Percentiles rank a stretch among this genome's conserved stretches.
Conservation (phyloP, 2,113 vertebrate genomes). For the Nettapus auritus region DNA sequence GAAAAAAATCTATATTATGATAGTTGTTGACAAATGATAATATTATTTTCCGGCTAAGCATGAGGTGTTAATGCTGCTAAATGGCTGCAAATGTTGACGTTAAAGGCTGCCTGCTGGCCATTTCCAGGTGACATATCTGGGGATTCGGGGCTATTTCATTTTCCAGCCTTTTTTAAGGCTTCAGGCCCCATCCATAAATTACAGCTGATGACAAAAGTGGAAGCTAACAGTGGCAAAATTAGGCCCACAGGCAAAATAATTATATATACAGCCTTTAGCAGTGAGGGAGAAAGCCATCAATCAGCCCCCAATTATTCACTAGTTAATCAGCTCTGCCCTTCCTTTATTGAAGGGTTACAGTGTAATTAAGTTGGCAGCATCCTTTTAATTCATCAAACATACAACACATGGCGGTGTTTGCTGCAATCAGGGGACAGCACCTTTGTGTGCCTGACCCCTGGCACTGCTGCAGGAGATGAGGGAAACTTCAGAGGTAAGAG, state of each 20-base stretch:
- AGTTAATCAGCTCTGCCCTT: constrained; percentile 91
- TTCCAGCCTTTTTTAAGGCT: constrained; percentile 75
- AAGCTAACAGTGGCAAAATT: constrained; percentile 86
- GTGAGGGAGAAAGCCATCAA: constrained; percentile 87
- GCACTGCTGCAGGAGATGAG: constrained; percentile 60
- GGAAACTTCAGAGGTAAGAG: constrained; percentile 68
- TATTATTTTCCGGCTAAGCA: constrained; percentile 69
- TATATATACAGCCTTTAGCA: constrained; percentile 89
- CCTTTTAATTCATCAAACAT: constrained; percentile 92
- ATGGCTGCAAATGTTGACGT: constrained; percentile 75
- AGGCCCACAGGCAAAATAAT: constrained; percentile 91
- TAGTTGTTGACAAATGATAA: constrained; percentile 76
- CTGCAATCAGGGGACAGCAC: constrained; percentile 78
- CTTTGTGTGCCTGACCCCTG: constrained; percentile 80
- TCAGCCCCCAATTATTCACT: constrained; percentile 90
- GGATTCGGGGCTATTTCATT: constrained; percentile 74
- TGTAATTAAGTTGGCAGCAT: constrained; percentile 92
- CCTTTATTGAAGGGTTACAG: constrained; percentile 92
- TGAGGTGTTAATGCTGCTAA: constrained; percentile 76
- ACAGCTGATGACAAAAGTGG: constrained; percentile 84
- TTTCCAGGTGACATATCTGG: constrained; percentile 79
- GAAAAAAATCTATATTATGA: constrained; percentile 68
- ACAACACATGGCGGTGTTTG: constrained; percentile 85
- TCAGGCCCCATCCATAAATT: constrained; percentile 85
- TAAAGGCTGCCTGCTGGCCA: constrained; percentile 73